Conservation (phyloP, 2,888 invertebrate genomes). For the Candidula unifasciata region DNA sequence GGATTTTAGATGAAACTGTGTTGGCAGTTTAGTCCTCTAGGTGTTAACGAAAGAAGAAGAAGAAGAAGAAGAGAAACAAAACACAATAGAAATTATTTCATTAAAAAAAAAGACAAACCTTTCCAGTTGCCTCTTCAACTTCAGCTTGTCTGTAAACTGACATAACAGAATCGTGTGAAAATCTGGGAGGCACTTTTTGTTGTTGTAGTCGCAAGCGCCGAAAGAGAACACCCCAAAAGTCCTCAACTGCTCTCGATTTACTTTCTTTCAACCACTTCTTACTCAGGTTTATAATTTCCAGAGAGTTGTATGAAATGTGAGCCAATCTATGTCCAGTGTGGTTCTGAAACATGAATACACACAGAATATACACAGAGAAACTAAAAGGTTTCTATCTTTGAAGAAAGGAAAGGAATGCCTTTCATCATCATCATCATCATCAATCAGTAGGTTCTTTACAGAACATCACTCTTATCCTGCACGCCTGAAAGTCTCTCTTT, state of each 20-base stretch:
- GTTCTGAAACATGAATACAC: constrained; percentile 56
- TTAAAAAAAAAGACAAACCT: constrained; percentile 28
- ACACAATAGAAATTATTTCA: not conserved
- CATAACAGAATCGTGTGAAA: constrained; percentile 62
- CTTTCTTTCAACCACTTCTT: constrained; percentile 66
- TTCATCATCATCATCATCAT: no score
- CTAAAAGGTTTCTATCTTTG: no score
- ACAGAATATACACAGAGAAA: not conserved
- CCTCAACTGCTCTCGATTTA: constrained; percentile 60
- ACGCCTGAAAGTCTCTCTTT: no score
- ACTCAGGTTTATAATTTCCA: constrained; percentile 66
- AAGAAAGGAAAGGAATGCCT: no score
- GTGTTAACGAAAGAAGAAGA: no score
- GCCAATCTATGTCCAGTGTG: constrained; percentile 65
- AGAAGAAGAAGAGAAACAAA: not conserved
- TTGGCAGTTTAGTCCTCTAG: no score
- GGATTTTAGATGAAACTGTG: no score
- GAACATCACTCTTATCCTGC: no score
- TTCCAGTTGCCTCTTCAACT: constrained; percentile 45
- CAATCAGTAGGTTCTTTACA: no score
- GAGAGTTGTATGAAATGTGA: constrained; percentile 64
- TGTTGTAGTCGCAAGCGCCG: constrained; percentile 64
- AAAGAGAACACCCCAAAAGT: constrained; percentile 68
- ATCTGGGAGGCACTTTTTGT: constrained; percentile 59
- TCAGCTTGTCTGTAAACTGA: constrained; percentile 55